phyloP scores from a whole-genome alignment of 2,888 invertebrate genomes.

The Mythimna vitellina region DNA sequence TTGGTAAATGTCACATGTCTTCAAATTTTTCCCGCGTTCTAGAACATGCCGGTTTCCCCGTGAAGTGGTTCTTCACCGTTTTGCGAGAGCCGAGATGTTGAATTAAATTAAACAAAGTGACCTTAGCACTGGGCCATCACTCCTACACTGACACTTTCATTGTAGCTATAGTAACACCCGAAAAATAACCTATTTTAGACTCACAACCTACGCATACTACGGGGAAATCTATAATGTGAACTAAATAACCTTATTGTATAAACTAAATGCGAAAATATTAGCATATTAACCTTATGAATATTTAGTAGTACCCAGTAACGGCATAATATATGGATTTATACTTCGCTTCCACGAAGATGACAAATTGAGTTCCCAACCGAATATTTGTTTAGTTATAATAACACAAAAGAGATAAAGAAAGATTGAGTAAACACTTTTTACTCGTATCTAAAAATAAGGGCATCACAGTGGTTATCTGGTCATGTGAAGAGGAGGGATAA shows the following conservation, averaged over 20 bases:
- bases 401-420: background rate
- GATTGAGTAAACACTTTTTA: background rate
- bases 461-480: too few relatives aligned
- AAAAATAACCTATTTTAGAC: slow-evolving; percentile 13
- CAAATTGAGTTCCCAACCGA: background rate
- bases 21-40: too few relatives aligned
- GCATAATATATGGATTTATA: slow-evolving; percentile 11
- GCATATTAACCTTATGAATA: slow-evolving; percentile 38
- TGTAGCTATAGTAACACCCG: background rate
- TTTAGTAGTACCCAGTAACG: slow-evolving; percentile 16
- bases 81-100: too few relatives aligned
- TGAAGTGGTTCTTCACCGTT: too few relatives aligned
- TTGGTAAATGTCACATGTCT: too few relatives aligned
- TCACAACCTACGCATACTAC: background rate
- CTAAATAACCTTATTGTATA: slow-evolving; percentile 14
- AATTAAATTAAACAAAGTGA: too few relatives aligned
- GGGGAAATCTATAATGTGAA: slow-evolving; percentile 19
- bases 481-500: too few relatives aligned
- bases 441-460: background rate
- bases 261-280: slow-evolving; percentile 26
- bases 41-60: too few relatives aligned
- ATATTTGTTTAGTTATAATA: slow-evolving; percentile 5
- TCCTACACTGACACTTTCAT: too few relatives aligned
- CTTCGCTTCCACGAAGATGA: slow-evolving; percentile 24
- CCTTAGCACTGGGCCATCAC: too few relatives aligned